Base-by-base conservation (phyloP, 64 coral and sea anemone species). In the Exaiptasia diaphana region DNA sequence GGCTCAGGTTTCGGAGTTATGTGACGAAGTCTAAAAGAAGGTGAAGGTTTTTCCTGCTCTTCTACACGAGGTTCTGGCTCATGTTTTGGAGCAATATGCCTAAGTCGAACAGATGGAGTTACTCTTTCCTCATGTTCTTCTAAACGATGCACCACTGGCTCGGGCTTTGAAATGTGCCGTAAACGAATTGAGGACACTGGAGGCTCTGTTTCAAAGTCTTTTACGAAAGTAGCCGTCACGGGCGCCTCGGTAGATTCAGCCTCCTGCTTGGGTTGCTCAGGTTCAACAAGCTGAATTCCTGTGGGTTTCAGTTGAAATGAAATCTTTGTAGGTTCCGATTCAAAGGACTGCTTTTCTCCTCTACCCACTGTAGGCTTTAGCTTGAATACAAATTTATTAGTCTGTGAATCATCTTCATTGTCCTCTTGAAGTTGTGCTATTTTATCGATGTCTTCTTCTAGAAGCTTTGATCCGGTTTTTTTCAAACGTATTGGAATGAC, bases 231-330 rank as follows among this genome's bases (percentile, higher is more conserved):
- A n/a, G n/a, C n/a, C n/a, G n/a, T n/a, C n/a, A n/a, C n/a, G 15
- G 17, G 61, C 4, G 21, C 20, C 8, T 17, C 21, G 0, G 32
- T 12, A 65, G 5, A 20, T 65, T 65, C 61, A 13, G 61, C 14
- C 38, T 65, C 61, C 38, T 65, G n/a, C 38, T 6, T 28, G 61
- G 5, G 18, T 35, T 65, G 15, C 24, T 73, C 69, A 4, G 20
- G 38, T 45, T 73, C 38, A 12, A 73, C 38, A 15, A 73, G 38
- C 41, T 73, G 69, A 15, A 73, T 73, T 22, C 69, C 69, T 10
- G 69, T 73, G 7, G 69, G 21, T 48, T 49, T 73, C 38, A 73
- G 69, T 32, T 73, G 39, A 23, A 73, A 73, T 10, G 69, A 73
- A 13, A 73, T 45, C 44, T 73, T 49, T 23, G 44, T 40, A 30